Base-by-base conservation (phyloP, 1,140 invertebrate genomes). In the Alviniconcha marisindica region DNA sequence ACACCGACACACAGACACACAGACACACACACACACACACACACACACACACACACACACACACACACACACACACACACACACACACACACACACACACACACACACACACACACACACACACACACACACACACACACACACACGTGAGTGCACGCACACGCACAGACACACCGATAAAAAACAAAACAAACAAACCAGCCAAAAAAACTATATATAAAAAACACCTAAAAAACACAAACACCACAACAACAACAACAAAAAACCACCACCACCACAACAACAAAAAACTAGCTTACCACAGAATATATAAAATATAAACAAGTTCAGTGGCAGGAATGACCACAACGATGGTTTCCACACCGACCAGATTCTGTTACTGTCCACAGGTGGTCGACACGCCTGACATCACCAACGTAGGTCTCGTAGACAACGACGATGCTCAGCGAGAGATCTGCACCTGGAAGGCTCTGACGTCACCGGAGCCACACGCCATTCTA, bases 381-480 rank as follows among this genome's bases (percentile, higher is more conserved):
- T 60, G 10, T 60, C 12, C 7, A 12, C 28, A 63, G 56, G 78
- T 63, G 24, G 12, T 66, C 21, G 78, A 80, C 38, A 80, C 78
- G 0, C 78, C 78, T 0, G 78, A 80, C 40, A 1, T 63, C 12
- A 28, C 1, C 36, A 42, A 66, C 78, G 14, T 80, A n/a, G 33
- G 5, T 21, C 18, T 40, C 14, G 24, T 69, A 31, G 21, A 44
- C 36, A 21, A 40, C 36, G 60, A 80, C 38, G 40, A 60, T 2
- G 56, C 60, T 31, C 56, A 40, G 18, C 56, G 40, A 80, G 78
- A 63, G 56, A 38, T 79, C 51, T 40, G 24, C 51, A 40, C 14
- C 33, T 79, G 77, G 77, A 60, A 79, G 51, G 44, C 73, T 12
- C 24, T 76, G 42, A 51, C 42, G 77, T 79, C 77, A 63, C 51